Evolutionary conservation across 2,888 invertebrate species (phyloP).

Genomic region (Stenotaenia linearis): DNA sequence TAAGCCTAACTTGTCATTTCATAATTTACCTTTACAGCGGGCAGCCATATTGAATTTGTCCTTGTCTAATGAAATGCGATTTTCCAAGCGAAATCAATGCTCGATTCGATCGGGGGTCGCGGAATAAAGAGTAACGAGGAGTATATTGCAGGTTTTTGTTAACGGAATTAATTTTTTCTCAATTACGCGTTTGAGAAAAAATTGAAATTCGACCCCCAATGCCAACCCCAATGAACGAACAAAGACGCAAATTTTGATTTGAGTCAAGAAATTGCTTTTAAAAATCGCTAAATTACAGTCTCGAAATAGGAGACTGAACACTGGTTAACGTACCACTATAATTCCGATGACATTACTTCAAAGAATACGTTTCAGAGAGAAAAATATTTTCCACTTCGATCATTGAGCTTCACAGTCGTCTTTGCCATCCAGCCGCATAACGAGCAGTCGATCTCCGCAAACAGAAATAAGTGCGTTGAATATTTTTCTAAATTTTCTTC

Average conservation of each 20-base stretch:
- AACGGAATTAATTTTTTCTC: background rate
- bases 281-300: background rate
- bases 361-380: background rate
- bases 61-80: background rate
- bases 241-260: background rate
- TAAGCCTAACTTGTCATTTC: background rate
- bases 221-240: background rate
- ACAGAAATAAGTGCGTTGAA: background rate
- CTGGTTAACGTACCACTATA: background rate
- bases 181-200: background rate
- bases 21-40: slow-evolving; percentile 3
- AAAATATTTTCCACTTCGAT: background rate
- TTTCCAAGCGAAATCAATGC: background rate
- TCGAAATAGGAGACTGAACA: background rate
- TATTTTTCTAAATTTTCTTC: no score
- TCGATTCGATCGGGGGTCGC: background rate
- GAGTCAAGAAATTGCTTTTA: background rate
- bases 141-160: background rate
- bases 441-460: background rate
- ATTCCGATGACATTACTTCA: slow-evolving; percentile 17
- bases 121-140: background rate
- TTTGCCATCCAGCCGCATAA: background rate
- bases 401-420: slow-evolving; percentile 9
- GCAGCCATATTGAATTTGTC: slow-evolving; percentile 24
- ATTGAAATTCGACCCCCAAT: background rate